These are phyloP conservation scores for Cydia strobilella DNA, from an alignment of 1,140 invertebrate genomes.

Conservation along the genomic window DNA sequence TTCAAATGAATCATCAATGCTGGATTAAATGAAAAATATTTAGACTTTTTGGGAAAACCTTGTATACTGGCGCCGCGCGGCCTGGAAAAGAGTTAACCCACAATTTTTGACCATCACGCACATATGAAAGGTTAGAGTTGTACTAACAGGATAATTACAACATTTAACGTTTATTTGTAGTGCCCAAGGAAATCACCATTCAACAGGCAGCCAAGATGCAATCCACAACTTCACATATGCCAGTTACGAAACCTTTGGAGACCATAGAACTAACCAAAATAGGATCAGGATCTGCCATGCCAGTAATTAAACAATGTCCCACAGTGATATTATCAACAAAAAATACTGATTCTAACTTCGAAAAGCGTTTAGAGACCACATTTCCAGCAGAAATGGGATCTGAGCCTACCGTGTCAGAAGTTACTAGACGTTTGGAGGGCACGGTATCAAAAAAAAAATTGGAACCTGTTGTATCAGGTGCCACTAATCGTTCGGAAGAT, in stretches of 20 bases:
- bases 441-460: background rate
- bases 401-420: background rate
- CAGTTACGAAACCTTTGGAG: background rate
- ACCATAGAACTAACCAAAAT: background rate
- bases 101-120: too few relatives aligned
- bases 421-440: background rate
- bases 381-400: background rate
- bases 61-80: too few relatives aligned
- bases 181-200: background rate
- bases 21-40: too few relatives aligned
- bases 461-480: background rate
- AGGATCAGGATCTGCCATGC: background rate
- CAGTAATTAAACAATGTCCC: background rate
- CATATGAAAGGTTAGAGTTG: too few relatives aligned
- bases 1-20: too few relatives aligned
- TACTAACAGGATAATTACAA: too few relatives aligned
- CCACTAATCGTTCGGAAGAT: background rate
- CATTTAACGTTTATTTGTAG: background rate
- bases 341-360: background rate
- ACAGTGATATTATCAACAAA: too few relatives aligned
- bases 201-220: background rate
- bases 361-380: background rate
- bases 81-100: too few relatives aligned
- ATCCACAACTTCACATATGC: background rate
- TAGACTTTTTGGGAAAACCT: too few relatives aligned